phyloP scores from a whole-genome alignment of 1,140 invertebrate species.

The Drosophila littoralis region DNA sequence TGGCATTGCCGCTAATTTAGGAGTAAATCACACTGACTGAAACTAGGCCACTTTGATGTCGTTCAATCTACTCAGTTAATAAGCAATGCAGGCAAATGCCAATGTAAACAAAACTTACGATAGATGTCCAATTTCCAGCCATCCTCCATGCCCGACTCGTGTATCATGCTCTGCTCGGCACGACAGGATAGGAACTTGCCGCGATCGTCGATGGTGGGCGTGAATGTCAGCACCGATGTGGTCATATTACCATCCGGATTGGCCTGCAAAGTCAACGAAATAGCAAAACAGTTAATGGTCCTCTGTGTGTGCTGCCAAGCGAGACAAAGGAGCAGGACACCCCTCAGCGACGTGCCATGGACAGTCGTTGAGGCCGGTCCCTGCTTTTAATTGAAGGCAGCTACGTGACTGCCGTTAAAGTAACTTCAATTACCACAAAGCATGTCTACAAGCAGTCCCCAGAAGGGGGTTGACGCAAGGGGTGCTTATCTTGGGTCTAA shows the following conservation, averaged over 20 bases:
- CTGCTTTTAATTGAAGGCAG: conserved; percentile 73
- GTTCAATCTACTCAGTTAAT: conserved; percentile 18
- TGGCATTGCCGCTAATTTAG: conserved; percentile 18
- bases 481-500: conserved; percentile 23
- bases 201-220: conserved; percentile 92
- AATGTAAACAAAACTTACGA: conserved; percentile 88
- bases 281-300: conserved; percentile 56
- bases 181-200: conserved; percentile 93
- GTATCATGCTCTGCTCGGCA: conserved; percentile 90
- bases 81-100: conserved; percentile 5
- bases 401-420: conserved; percentile 74
- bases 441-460: conserved; percentile 51
- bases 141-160: conserved; percentile 91
- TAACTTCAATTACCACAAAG: conserved; percentile 80
- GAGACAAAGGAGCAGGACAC: conserved; percentile 46
- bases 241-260: conserved; percentile 93
- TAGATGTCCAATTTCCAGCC: conserved; percentile 94
- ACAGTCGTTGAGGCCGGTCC: conserved; percentile 52
- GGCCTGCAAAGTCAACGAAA: conserved; percentile 85
- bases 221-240: conserved; percentile 92
- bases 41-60: conserved; percentile 32
- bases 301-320: conserved; percentile 28
- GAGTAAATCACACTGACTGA: conserved; percentile 3
- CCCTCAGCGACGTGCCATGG: conserved; percentile 48
- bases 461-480: conserved; percentile 29